Conservation (phyloP, 2,797 vertebrate species). For the Carduelis carduelis region DNA sequence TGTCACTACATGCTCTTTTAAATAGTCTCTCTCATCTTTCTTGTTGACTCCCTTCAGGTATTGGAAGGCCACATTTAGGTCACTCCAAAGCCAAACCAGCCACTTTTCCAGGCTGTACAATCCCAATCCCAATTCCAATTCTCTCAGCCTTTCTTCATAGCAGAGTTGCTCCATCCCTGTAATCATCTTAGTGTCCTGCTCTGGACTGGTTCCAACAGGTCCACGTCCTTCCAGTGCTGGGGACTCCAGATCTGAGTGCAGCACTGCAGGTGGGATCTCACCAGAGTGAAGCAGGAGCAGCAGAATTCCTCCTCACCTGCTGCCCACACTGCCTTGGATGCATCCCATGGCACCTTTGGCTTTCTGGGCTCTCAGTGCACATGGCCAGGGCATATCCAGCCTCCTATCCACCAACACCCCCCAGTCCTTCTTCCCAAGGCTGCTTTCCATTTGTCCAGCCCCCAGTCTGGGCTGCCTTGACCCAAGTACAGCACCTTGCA, state of each 20-base stretch:
- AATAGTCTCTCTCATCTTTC: not conserved
- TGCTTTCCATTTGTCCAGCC: not conserved
- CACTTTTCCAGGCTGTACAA: not conserved
- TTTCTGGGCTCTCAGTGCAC: not conserved
- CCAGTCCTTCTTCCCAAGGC: not conserved
- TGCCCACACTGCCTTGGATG: not conserved
- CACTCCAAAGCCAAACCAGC: not conserved
- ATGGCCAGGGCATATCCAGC: too few species aligned
- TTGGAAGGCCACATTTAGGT: not conserved
- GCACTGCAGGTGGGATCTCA: not conserved
- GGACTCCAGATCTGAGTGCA: not conserved
- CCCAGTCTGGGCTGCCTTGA: not conserved
- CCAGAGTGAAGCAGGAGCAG: not conserved
- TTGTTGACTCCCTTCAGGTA: not conserved
- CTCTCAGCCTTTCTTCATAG: not conserved
- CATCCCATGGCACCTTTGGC: not conserved
- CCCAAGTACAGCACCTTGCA: not conserved
- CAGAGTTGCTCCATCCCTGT: not conserved
- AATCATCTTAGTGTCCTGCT: not conserved
- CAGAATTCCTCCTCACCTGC: not conserved
- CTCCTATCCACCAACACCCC: not conserved
- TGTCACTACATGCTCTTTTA: not conserved
- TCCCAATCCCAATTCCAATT: not conserved
- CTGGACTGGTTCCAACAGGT: not conserved
- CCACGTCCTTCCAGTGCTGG: rapidly evolving